A percentile compares a stretch with the other conserved stretches of the same genome.
These are phyloP conservation scores for Rhamnusium bicolor DNA, from an alignment of 2,888 invertebrate genomes.

Conservation along the genomic window DNA sequence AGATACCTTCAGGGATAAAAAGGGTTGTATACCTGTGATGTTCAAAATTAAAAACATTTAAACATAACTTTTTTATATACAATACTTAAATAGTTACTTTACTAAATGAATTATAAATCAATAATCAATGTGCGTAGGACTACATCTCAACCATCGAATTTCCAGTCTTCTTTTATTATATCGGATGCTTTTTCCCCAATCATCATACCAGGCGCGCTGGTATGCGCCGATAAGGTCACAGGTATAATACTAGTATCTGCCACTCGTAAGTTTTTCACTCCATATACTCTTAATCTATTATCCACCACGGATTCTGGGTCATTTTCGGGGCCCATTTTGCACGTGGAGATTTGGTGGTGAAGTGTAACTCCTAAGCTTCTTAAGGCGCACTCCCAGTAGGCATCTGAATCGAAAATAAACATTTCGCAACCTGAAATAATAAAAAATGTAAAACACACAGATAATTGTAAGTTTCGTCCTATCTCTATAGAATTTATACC, in stretches of 20 bases:
- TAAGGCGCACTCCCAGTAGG: constrained; percentile 73
- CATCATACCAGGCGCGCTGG: constrained; percentile 80
- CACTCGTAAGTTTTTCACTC: constrained; percentile 76
- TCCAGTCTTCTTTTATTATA: constrained; percentile 74
- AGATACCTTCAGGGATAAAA: too few relatives aligned
- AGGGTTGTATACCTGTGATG: too few relatives aligned
- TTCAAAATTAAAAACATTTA: too few relatives aligned
- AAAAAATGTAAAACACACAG: too few relatives aligned
- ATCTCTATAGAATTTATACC: too few relatives aligned
- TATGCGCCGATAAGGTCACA: constrained; percentile 77
- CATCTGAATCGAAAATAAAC: constrained; percentile 69
- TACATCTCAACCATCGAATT: not conserved
- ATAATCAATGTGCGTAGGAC: not conserved
- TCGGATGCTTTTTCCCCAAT: constrained; percentile 81
- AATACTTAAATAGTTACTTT: not conserved
- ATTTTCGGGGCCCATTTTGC: constrained; percentile 72
- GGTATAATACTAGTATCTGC: constrained; percentile 81
- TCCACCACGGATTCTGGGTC: constrained; percentile 66
- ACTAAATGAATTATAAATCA: not conserved
- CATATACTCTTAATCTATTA: constrained; percentile 70
- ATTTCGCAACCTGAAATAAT: constrained; percentile 69
- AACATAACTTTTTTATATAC: too few relatives aligned
- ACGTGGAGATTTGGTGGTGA: constrained; percentile 73
- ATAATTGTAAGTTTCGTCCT: too few relatives aligned
- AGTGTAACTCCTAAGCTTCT: constrained; percentile 75